Base-by-base conservation (phyloP, 2,888 invertebrate species). In the Mesoligia furuncula region DNA sequence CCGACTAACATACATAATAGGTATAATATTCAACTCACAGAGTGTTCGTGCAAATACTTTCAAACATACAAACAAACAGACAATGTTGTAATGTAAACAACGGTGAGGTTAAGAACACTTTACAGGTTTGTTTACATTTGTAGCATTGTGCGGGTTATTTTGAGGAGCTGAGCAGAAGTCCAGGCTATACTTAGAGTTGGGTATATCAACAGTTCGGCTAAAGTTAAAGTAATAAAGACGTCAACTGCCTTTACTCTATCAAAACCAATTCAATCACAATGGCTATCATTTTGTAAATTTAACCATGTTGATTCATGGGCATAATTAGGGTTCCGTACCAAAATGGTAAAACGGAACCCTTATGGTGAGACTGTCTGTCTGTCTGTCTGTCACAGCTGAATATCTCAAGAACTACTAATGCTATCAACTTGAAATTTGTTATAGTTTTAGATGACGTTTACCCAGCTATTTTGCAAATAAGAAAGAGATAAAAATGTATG, bases 71-170 rank as follows among this genome's bases (percentile, higher is more conserved):
- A 57, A 79, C 67, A 61, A 8, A 77, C 65, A 45, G 54, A 78
- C 67, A 48, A 51, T 73, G 48, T 73, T 62, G 73, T 31, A 68
- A 73, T 36, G 31, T 15, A 65, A 54, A 48, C 39, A 48, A 6
- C 31, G 24, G n/a, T 45, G 73, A 79, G 79, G 79, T 79, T 79
- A 79, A 67, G 79, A 67, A 73, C 79, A 68, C 54, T 73, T 51
- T 2, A 48, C 51, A 13, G n/a, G 20, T 48, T 73, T 79, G 73
- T 79, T 79, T 79, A 73, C 80, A 13, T 51, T 36, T 59, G 51
- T 51, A 51, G 7, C 39, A 59, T 59, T 42, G 51, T 7, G 48
- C 24, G 9, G 45, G 45, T 51, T 71, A 71, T 79, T 71, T 78
- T 65, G 2, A 78, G 69, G 45, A 69, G 39, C 48, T 57, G 2